Base-by-base conservation (phyloP, 2,113 vertebrate species). In the Cavia porcellus region DNA sequence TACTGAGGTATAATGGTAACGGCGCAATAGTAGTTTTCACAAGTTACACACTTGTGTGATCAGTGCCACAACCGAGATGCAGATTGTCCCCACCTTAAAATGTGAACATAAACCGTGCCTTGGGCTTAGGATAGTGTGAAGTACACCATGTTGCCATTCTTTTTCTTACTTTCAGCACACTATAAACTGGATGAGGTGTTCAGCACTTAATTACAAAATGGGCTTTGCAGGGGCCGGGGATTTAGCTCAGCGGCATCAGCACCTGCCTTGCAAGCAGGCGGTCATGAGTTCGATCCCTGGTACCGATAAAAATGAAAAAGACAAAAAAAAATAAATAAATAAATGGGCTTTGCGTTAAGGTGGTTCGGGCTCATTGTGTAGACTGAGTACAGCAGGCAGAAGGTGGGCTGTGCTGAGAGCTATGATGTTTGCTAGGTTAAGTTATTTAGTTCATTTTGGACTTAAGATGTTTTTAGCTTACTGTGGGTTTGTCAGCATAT, bases 1-100 rank as follows among this genome's bases (percentile, higher is more conserved):
- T 61, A 72, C 80, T 86, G 80, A 96, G 64, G 15, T 61, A 42
- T 89, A 89, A 57, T 96, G 94, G 30, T 80, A 81, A 87, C 42
- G 50, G 28, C 92, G 17, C 0, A 10, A 10, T 57, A 59, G 47
- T 20, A 30, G 25, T 61, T 70, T 75, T 77, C 32, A 22, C 12
- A 89, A 47, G 22, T 70, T 88, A 24, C 9, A 1, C 32, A 35
- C 30, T 83, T 30, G 1, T 17, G 1, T 83, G 30, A 83, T 45
- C 50, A 38, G 32, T 25, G 4, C 62, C 20, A 6, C 3, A n/a
- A 1, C 88, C 42, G 1, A 59, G 30, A 25, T 88, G 20, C 25
- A 74, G 25, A 42, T 30, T 1, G 7, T 50, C 20, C 28, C 47
- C 19, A 55, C 30, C 35, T 45, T 45, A 35, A 55, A 86, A 32